phyloP scores from a whole-genome alignment of 2,888 invertebrate species.

The Tinea trinotella region DNA sequence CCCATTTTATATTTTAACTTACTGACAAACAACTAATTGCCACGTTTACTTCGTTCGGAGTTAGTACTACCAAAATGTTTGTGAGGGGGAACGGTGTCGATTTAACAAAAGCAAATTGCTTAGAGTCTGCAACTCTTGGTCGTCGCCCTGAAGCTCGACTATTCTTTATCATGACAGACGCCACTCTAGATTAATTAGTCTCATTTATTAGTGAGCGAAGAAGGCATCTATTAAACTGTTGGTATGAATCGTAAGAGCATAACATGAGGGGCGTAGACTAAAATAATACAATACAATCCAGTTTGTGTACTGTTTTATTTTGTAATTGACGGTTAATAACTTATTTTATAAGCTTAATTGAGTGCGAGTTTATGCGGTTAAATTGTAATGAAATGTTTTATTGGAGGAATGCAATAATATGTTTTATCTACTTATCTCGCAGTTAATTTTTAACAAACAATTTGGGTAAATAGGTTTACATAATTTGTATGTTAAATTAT shows the following conservation, averaged over 20 bases:
- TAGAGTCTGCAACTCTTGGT: constrained; percentile 8
- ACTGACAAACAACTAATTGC: constrained; percentile 33
- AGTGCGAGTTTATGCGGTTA: not conserved
- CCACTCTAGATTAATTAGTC: constrained; percentile 60
- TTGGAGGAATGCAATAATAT: not conserved
- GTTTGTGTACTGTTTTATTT: not conserved
- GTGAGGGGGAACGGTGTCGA: constrained; percentile 32
- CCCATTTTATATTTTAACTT: not conserved
- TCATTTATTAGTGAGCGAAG: constrained; percentile 51
- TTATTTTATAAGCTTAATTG: not conserved
- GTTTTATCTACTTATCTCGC: too few species aligned
- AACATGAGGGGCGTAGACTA: not conserved
- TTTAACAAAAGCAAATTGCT: constrained; percentile 55
- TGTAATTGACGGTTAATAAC: not conserved
- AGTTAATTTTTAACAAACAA: too few species aligned
- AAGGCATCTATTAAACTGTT: constrained; percentile 30
- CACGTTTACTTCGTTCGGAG: constrained; percentile 29
- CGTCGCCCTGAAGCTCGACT: constrained; percentile 26
- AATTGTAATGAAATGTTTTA: not conserved
- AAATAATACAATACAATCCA: not conserved
- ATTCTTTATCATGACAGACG: constrained; percentile 65
- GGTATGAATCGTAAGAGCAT: constrained; percentile 4
- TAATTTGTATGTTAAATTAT: too few species aligned
- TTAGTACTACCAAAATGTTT: constrained; percentile 22
- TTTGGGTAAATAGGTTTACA: too few species aligned